Evolutionary conservation across 2,113 vertebrate genomes (phyloP).

Genomic region (Coregonus clupeaformis): DNA sequence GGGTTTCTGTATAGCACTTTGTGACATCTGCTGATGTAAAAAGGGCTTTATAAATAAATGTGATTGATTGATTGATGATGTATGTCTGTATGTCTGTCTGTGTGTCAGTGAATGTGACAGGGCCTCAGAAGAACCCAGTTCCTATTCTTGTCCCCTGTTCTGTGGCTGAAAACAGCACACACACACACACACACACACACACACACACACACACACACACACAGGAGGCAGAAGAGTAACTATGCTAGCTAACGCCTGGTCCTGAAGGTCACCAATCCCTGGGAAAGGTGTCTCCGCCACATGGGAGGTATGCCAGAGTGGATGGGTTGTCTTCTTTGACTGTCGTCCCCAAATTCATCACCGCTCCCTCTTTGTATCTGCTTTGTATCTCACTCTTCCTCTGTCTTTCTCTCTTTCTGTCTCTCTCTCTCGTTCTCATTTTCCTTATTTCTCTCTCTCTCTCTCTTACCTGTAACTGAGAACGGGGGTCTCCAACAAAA

Average conservation of each 20-base stretch:
- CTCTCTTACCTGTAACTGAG: too few species aligned
- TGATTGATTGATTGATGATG: too few species aligned
- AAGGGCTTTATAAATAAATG: too few species aligned
- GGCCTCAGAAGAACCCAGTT: constrained; percentile 8
- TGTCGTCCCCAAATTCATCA: constrained; percentile 67
- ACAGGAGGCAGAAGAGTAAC: constrained; percentile 51
- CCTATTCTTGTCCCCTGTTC: constrained; percentile 61
- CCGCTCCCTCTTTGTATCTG: constrained; percentile 34
- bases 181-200: too few species aligned
- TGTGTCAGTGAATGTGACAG: constrained; percentile 36
- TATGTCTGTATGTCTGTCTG: too few species aligned
- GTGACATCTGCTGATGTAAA: too few species aligned
- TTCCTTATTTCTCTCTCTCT: too few species aligned
- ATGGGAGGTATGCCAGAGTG: neutral
- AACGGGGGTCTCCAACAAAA: too few species aligned
- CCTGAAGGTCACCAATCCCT: constrained; percentile 72
- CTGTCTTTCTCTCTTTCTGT: neutral
- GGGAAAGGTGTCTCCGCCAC: constrained; percentile 24
- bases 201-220: too few species aligned
- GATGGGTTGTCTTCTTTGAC: constrained; percentile 63
- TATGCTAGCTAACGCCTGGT: constrained; percentile 63
- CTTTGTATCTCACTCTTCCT: neutral
- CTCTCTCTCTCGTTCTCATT: too few species aligned
- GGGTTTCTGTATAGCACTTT: too few species aligned
- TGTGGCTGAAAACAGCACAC: too few species aligned